Conservation (phyloP, 2,888 invertebrate species). For the Epinotia nisella region DNA sequence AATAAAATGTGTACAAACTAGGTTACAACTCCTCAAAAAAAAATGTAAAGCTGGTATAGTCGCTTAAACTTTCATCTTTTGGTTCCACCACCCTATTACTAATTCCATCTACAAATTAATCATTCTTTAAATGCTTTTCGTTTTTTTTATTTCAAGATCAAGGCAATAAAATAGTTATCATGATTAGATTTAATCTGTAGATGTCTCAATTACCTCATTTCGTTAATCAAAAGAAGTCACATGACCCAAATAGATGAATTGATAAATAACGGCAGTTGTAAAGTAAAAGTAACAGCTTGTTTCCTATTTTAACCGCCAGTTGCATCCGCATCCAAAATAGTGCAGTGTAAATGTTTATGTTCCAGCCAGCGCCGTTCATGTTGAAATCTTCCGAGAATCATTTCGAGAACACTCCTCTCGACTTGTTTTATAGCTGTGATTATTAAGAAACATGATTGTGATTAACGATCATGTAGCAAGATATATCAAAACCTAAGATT, state of each 20-base stretch:
- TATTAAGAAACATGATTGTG: conserved; percentile 19
- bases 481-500: conserved; percentile 6
- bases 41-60: too few species aligned
- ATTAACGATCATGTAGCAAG: conserved; percentile 3
- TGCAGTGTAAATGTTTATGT: conserved; percentile 76
- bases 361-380: conserved; percentile 61
- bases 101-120: background rate
- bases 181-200: conserved; percentile 24
- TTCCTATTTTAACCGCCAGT: conserved; percentile 65
- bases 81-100: too few species aligned
- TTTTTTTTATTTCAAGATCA: background rate
- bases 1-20: too few species aligned
- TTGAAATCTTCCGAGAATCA: conserved; percentile 72
- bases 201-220: conserved; percentile 36
- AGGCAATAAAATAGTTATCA: background rate
- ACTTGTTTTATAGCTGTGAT: conserved; percentile 36
- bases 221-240: conserved; percentile 26
- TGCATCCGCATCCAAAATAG: conserved; percentile 73
- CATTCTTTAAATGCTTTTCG: background rate
- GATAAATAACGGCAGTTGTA: conserved; percentile 47
- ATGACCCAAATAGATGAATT: conserved; percentile 48
- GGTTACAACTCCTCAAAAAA: too few species aligned
- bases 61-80: too few species aligned
- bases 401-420: conserved; percentile 48
- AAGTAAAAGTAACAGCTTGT: conserved; percentile 57